Evolutionary conservation across 2,888 invertebrate genomes (phyloP).

Genomic region (Penaeus monodon): DNA sequence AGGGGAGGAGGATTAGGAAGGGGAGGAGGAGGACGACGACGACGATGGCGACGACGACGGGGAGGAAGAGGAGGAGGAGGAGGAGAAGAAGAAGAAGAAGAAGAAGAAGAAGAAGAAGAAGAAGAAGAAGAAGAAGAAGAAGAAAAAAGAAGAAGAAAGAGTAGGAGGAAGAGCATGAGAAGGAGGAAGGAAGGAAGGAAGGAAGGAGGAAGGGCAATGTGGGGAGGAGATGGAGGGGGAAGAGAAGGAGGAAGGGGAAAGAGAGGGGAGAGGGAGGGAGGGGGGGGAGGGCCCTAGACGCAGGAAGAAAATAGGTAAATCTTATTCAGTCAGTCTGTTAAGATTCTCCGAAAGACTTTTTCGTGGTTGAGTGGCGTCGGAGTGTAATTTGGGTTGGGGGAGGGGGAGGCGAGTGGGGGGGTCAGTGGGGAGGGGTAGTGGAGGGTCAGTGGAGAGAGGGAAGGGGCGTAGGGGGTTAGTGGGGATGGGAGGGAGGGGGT

Average conservation of each 20-base stretch:
- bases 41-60: no score
- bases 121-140: background rate
- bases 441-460: no score
- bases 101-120: background rate
- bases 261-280: background rate
- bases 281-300: background rate
- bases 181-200: background rate
- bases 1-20: no score
- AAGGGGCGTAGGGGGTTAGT: no score
- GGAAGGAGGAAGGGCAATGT: background rate
- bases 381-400: slow-evolving; percentile 9
- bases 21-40: no score
- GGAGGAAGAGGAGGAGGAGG: no score
- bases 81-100: no score
- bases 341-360: slow-evolving; percentile 5
- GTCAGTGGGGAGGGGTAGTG: no score
- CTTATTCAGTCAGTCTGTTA: slow-evolving; percentile 15
- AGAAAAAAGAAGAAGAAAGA: background rate
- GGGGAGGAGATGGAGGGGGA: no score
- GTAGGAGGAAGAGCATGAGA: background rate
- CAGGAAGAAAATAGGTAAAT: slow-evolving; percentile 1
- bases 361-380: slow-evolving; percentile 14
- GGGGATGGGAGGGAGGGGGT: no score
- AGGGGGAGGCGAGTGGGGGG: no score
- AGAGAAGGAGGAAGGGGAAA: background rate